These are phyloP conservation scores for Mayetiola destructor DNA, from an alignment of 2,888 invertebrate genomes.

Conservation along the genomic window DNA sequence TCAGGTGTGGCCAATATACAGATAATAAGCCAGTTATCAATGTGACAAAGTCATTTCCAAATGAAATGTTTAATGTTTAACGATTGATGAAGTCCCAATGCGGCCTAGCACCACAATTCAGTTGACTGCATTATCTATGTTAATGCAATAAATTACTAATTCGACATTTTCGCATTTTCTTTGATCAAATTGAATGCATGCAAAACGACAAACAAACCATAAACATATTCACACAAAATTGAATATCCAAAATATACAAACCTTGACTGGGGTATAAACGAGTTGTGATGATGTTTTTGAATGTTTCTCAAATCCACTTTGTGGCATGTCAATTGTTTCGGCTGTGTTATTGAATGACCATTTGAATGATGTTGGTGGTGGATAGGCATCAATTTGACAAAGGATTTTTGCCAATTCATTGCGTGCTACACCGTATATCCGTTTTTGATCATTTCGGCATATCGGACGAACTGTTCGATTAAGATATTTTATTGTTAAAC, in stretches of 20 bases:
- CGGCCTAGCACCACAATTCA: too few relatives aligned
- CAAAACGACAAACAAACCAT: too few relatives aligned
- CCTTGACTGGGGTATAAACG: constrained; percentile 55
- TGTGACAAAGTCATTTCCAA: too few relatives aligned
- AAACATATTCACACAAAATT: too few relatives aligned
- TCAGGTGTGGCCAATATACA: too few relatives aligned
- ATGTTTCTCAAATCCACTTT: constrained; percentile 45
- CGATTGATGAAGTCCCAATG: not conserved
- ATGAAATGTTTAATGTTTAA: constrained; percentile 8
- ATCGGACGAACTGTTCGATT: constrained; percentile 50
- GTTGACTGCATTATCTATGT: too few relatives aligned
- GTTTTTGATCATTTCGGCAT: constrained; percentile 57
- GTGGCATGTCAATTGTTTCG: constrained; percentile 61
- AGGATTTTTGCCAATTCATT: constrained; percentile 64
- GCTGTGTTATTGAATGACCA: constrained; percentile 85
- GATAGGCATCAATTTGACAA: constrained; percentile 76
- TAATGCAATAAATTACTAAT: constrained; percentile 1
- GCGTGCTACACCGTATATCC: constrained; percentile 69
- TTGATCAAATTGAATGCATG: not conserved
- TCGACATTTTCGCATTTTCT: not conserved
- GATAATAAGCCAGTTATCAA: too few relatives aligned
- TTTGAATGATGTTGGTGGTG: constrained; percentile 65
- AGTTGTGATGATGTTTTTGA: constrained; percentile 47
- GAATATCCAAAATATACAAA: too few relatives aligned
- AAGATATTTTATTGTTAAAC: too few relatives aligned